Evolutionary conservation across 2,888 invertebrate species (phyloP).

Genomic region (Cheilosia variabilis): DNA sequence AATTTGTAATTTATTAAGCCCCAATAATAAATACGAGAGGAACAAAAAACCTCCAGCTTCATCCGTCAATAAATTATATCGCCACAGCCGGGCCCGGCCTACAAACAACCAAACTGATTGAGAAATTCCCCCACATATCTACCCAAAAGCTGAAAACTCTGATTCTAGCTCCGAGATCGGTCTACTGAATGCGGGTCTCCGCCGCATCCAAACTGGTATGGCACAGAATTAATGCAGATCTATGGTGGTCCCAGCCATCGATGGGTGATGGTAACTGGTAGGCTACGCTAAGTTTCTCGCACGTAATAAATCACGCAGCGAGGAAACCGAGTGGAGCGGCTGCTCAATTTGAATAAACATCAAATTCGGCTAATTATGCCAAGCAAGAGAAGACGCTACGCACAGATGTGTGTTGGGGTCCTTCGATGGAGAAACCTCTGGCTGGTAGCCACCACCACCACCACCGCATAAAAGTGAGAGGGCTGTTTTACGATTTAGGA

Average conservation of each 20-base stretch:
- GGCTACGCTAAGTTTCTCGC: slow-evolving; percentile 47
- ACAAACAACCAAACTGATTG: slow-evolving; percentile 44
- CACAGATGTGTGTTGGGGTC: too few relatives aligned
- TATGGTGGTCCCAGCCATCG: slow-evolving; percentile 49
- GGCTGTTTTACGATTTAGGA: slow-evolving; percentile 11
- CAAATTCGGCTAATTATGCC: slow-evolving; percentile 56
- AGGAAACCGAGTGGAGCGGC: not conserved
- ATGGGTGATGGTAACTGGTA: slow-evolving; percentile 36
- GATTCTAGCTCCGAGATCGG: not conserved
- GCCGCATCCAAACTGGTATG: slow-evolving; percentile 38
- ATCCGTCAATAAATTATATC: slow-evolving; percentile 67
- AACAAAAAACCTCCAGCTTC: slow-evolving; percentile 5
- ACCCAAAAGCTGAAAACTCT: slow-evolving; percentile 2
- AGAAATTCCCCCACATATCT: slow-evolving; percentile 30
- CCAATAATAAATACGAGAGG: slow-evolving; percentile 63
- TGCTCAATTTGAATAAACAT: slow-evolving; percentile 53
- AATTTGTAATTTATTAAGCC: slow-evolving; percentile 71
- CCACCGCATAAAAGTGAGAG: slow-evolving; percentile 38
- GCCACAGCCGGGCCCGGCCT: slow-evolving; percentile 9
- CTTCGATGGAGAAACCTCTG: slow-evolving; percentile 21
- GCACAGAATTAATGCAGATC: slow-evolving; percentile 51
- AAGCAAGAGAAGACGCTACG: not conserved
- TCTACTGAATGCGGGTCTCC: slow-evolving; percentile 40
- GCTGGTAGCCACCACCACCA: not conserved
- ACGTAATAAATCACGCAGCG: slow-evolving; percentile 56